Conservation (phyloP, 2,888 invertebrate species). For the Tipula unca region DNA sequence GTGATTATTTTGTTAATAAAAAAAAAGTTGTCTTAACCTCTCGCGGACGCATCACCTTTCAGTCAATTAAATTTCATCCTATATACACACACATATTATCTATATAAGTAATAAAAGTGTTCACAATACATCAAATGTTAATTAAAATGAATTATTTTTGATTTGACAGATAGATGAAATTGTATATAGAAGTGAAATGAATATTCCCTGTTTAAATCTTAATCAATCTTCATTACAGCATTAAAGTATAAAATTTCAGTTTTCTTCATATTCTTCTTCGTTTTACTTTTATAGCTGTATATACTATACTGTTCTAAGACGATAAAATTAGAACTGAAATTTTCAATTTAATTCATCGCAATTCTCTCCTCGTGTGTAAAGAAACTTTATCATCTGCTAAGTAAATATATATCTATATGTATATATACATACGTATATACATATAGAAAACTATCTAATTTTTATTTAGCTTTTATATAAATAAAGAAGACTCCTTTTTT, state of each 20-base stretch:
- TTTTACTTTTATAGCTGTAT: background rate
- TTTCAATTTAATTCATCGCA: background rate
- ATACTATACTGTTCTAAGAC: background rate
- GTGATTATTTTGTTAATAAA: background rate
- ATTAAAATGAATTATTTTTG: constrained; percentile 8
- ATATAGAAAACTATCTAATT: background rate
- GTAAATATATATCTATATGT: background rate
- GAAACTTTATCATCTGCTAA: background rate
- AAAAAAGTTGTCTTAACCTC: background rate
- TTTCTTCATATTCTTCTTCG: background rate
- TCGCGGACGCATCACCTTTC: background rate
- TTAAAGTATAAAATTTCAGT: background rate
- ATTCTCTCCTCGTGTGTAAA: background rate
- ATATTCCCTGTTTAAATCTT: background rate
- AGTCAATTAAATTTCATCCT: background rate
- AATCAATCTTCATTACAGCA: background rate
- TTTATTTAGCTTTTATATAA: background rate
- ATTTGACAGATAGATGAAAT: background rate
- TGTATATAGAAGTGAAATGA: background rate
- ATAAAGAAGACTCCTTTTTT: background rate
- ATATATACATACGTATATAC: background rate
- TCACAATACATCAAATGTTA: background rate
- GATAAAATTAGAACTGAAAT: background rate
- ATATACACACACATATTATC: too few species aligned
- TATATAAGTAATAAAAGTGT: background rate